Base-by-base conservation (phyloP, 2,797 vertebrate genomes). In the Florisuga fusca region DNA sequence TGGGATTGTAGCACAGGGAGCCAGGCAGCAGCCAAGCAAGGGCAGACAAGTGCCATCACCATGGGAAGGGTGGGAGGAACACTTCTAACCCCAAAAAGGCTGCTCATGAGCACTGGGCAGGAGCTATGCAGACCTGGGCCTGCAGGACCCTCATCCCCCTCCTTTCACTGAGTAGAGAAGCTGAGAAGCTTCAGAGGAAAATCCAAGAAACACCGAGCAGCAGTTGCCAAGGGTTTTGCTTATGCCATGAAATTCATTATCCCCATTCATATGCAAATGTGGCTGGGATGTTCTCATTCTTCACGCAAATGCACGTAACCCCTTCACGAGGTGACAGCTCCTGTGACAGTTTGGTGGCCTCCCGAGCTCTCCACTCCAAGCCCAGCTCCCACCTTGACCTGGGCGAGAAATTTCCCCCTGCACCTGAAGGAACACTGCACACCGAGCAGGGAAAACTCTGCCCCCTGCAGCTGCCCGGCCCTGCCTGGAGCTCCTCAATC, bases 381-480 rank as follows among this genome's bases (percentile, higher is more conserved):
- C 5, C 55, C 79, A 79, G 63, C 43, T 64, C 50, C 79, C 68
- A 38, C 43, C n/a, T 68, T 45, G 69, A 67, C 10, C 26, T 14
- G 13, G n/a, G 26, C 1, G 2, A 62, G 53, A 12, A 58, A 50
- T 31, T 6, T 1, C 34, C 61, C 80, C 29, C 64, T 9, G 16
- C 38, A 18, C 10, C 29, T 41, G 38, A 3, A 58, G n/a, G 29
- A 55, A 54, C 0, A 1, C 50, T 0, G 1, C 1, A 0, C 10
- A 0, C 21, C 1, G 25, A 36, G 43, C 1, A 6, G 50, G 45
- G 27, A 59, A 62, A 9, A 9, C 2, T 12, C 34, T 59, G 5
- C 25, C 34, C 48, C 67, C 17, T 1, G 2, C 8, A 6, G 50
- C 80, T 31, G 64, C 43, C 80, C 7, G 9, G 67, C n/a, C 31